phyloP scores from a whole-genome alignment of 2,113 vertebrate genomes.

The Perca schrenkii region DNA sequence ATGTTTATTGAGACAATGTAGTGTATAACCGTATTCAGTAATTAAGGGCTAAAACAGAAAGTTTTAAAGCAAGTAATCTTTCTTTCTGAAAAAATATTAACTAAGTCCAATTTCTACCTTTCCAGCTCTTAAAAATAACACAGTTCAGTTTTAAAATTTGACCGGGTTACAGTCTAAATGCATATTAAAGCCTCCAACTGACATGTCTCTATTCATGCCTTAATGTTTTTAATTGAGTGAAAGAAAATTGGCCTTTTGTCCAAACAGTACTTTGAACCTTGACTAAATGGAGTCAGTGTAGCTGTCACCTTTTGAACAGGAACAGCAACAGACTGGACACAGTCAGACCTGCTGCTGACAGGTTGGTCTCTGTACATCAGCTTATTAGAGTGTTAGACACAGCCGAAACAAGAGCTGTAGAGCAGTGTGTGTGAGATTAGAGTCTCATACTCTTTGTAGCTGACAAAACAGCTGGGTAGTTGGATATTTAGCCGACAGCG shows the following conservation, averaged over 20 bases:
- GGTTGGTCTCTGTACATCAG: constrained; percentile 1
- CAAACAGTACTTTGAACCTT: background rate
- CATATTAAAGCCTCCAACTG: background rate
- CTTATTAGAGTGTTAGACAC: background rate
- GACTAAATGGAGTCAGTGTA: constrained; percentile 30
- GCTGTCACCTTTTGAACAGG: constrained; percentile 35
- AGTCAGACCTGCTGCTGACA: constrained; percentile 3
- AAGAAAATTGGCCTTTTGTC: background rate
- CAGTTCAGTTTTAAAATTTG: background rate
- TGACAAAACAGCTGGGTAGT: background rate
- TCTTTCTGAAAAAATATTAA: background rate
- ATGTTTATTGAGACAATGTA: background rate
- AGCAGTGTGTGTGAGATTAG: background rate
- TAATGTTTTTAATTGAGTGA: background rate
- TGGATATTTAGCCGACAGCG: background rate
- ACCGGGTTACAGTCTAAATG: background rate
- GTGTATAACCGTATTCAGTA: background rate
- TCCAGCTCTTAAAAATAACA: background rate
- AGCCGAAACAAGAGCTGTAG: background rate
- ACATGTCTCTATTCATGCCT: background rate
- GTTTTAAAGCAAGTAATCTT: background rate
- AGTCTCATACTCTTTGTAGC: background rate
- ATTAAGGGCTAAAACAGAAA: background rate
- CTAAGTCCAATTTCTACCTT: too few relatives aligned
- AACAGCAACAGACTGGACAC: background rate